Evolutionary conservation across 2,797 vertebrate species (phyloP), one percentile per base, ranked within the genome.

Genomic region (Peromyscus eremicus): DNA sequence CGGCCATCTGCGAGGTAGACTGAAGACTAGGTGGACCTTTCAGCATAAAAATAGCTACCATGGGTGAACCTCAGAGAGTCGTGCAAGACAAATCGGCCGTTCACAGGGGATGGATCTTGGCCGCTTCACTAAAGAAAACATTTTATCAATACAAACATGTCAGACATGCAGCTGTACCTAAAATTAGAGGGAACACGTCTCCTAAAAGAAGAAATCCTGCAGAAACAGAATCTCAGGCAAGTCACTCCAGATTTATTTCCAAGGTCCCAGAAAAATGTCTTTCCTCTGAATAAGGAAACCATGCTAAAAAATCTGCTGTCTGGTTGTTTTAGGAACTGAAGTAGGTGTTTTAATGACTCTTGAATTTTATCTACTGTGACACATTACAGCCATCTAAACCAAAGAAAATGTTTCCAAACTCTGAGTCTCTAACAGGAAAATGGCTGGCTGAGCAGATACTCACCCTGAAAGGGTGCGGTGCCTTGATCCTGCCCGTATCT

Each of bases 381-480:
- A 64, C 32, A 29, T 17, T 92, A 91, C 62, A 82, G 40, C 17
- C 97, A 92, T 86, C 89, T 62, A 92, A 49, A 55, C 68, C 16
- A 52, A 95, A 93, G 5, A 68, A 92, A 9, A 75, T 19, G 13
- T 77, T 91, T 19, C 88, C 94, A 96, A 94, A 43, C 66, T 37
- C 21, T 40, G 71, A 94, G 73, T 5, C 4, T 7, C 0, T 1
- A 5, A 46, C 87, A 71, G 75, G 81, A 80, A 76, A 93, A 91
- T 6, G 71, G 79, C 0, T 64, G 55, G 68, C 62, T 70, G 66
- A 37, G 27, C 71, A 32, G 52, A 92, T 98, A 99, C 99, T 99
- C 98, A 99, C 99, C 98, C 14, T 99, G 99, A 94, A 99, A 98
- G 94, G 99, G 88, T 73, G 98, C 94, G 0, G 90, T 92, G 52